phyloP scores from a whole-genome alignment of 2,113 vertebrate species.

The Aegypius monachus region DNA sequence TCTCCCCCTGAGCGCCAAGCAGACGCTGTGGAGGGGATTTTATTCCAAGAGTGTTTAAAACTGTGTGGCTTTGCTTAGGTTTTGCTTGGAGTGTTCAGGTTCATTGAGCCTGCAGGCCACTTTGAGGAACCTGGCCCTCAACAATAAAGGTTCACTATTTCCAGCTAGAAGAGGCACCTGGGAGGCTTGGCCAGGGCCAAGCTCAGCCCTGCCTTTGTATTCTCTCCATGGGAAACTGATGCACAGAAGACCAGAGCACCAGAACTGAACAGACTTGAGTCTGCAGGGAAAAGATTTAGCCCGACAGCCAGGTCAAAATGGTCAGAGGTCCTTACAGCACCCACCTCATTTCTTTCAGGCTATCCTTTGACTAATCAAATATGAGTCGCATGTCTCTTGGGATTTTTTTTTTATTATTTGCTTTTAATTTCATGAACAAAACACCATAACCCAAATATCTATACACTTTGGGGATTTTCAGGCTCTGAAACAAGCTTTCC shows the following conservation, averaged over 20 bases:
- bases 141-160: not conserved
- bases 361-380: not conserved
- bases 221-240: not conserved
- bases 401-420: not conserved
- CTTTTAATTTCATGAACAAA: not conserved
- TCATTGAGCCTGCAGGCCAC: constrained; percentile 21
- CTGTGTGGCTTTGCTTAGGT: constrained; percentile 40
- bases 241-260: not conserved
- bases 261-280: not conserved
- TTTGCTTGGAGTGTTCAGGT: constrained; percentile 38
- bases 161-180: not conserved
- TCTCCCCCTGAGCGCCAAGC: not conserved
- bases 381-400: not conserved
- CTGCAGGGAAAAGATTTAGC: not conserved
- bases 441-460: not conserved
- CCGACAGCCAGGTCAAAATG: not conserved
- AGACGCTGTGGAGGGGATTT: not conserved
- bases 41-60: constrained; percentile 16
- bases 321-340: not conserved
- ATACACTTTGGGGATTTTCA: not conserved
- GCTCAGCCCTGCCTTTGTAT: not conserved
- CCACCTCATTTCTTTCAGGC: not conserved
- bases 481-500: not conserved
- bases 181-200: not conserved
- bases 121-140: not conserved